phyloP scores from a whole-genome alignment of 1,140 invertebrate genomes.

The Diploscapter pachys region DNA sequence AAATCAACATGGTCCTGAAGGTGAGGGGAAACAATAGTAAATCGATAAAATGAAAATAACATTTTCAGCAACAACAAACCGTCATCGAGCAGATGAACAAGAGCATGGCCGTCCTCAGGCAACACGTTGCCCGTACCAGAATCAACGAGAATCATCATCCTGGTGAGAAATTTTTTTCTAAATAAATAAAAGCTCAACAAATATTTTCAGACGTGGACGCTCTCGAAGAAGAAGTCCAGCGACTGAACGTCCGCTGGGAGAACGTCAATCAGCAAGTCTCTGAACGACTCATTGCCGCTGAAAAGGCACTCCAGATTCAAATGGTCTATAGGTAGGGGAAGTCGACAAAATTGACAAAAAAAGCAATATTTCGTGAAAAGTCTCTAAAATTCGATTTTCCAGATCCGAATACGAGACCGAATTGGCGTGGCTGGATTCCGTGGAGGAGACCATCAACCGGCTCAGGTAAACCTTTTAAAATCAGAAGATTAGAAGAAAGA shows the following conservation, averaged over 20 bases:
- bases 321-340: constrained; percentile 52
- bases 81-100: constrained; percentile 83
- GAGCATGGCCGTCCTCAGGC: constrained; percentile 78
- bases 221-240: constrained; percentile 85
- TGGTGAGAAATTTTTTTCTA: background rate
- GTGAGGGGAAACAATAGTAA: background rate
- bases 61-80: constrained; percentile 69
- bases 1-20: constrained; percentile 65
- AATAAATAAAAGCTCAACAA: background rate
- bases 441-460: constrained; percentile 67
- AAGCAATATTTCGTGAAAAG: background rate
- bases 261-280: constrained; percentile 82
- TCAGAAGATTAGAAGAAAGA: constrained; percentile 39
- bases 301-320: constrained; percentile 56
- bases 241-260: constrained; percentile 81
- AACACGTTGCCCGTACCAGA: constrained; percentile 79
- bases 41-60: background rate
- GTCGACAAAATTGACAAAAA: background rate
- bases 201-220: constrained; percentile 74
- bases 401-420: constrained; percentile 53
- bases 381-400: background rate
- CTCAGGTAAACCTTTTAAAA: constrained; percentile 42
- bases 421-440: constrained; percentile 65
- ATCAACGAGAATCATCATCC: constrained; percentile 63
- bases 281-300: constrained; percentile 67